Evolutionary conservation across 2,797 vertebrate species (phyloP).

Genomic region (Sitta carolinensis): DNA sequence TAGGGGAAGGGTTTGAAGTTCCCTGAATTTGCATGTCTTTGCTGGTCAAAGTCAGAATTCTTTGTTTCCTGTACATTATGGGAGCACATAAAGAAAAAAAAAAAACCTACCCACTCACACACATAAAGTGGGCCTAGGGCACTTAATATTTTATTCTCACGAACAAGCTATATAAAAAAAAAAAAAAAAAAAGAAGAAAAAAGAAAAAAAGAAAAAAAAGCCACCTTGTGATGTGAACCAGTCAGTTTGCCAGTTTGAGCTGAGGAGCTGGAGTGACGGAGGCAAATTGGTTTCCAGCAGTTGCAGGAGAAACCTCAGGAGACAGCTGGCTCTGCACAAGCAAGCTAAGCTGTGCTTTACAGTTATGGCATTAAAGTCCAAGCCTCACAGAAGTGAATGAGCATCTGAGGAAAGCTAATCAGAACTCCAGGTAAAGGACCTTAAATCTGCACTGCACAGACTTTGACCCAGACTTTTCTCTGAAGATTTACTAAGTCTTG

Average conservation of each 20-base stretch:
- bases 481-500: constrained; percentile 57
- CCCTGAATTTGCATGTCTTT: constrained; percentile 54
- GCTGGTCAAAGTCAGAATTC: constrained; percentile 55
- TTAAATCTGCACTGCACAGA: constrained; percentile 59
- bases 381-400: constrained; percentile 64
- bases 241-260: constrained; percentile 49
- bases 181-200: no score
- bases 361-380: constrained; percentile 66
- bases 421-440: constrained; percentile 62
- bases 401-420: constrained; percentile 70
- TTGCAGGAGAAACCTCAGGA: constrained; percentile 65
- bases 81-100: background rate
- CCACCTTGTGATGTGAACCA: constrained; percentile 52
- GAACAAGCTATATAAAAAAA: background rate
- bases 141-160: constrained; percentile 54
- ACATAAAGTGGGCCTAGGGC: constrained; percentile 37
- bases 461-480: constrained; percentile 45
- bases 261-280: constrained; percentile 49
- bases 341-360: constrained; percentile 67
- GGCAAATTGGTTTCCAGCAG: constrained; percentile 70
- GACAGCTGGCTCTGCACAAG: constrained; percentile 55
- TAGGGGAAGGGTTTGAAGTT: constrained; percentile 51
- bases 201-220: background rate
- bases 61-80: constrained; percentile 50
- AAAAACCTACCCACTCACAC: background rate